Base-by-base conservation (phyloP, 2,113 vertebrate genomes). In the Osmerus mordax region DNA sequence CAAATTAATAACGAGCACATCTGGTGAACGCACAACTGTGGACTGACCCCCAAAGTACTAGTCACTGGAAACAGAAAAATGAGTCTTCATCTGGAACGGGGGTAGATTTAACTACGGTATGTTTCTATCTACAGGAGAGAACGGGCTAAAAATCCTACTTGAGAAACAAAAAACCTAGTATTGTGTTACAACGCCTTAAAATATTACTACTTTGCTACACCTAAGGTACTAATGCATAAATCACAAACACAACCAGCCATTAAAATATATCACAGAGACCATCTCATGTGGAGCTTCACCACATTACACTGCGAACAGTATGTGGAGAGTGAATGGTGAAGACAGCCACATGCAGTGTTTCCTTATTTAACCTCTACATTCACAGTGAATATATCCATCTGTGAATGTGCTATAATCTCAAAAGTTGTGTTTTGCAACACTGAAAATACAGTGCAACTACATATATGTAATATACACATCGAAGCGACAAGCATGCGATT, bases 1-100 rank as follows among this genome's bases (percentile, higher is more conserved):
- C 51, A 53, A 74, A 79, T 83, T 65, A 77, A 80, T 83, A 72
- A 70, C 70, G 74, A 67, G 55, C 55, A 16, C 56, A 56, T 25
- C 18, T 73, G 62, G 58, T n/a, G 16, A 14, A 52, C 70, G 61
- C 47, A 71, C 61, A 65, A 53, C 65, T 62, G 55, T 21, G 29
- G 28, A 58, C 47, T 29, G 41, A 71, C 23, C 55, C n/a, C 21
- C 8, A 36, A 76, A 71, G 28, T 53, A 3, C 56, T 14, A 21
- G 51, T 18, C 62, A 64, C 7, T 67, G 60, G 65, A 71, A 71
- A 77, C 28, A 52, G 19, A 47, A 62, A 72, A 77, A 69, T 73
- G 9, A 2, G 64, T 70, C 77, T 75, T 80, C 76, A 80, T 75
- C 65, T 66, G 58, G 19, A 65, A n/a, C 28, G 16, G 12, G 25